These are phyloP conservation scores for Homarus gammarus DNA, from an alignment of 2,888 invertebrate genomes.

Conservation along the genomic window DNA sequence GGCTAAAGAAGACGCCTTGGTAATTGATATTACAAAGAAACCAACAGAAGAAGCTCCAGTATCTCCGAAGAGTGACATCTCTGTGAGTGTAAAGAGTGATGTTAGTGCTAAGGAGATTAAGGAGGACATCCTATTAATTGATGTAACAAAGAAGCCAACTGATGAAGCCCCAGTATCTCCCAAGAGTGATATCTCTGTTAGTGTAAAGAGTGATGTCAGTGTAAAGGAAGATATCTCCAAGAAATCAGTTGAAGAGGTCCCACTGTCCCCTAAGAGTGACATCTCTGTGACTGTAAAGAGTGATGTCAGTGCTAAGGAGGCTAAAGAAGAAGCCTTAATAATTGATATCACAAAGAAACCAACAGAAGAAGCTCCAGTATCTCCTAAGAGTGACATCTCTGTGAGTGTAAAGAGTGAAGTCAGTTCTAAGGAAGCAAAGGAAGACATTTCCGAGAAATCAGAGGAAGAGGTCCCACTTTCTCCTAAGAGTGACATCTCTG, in stretches of 20 bases:
- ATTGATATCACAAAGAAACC: conserved; percentile 17
- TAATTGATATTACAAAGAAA: conserved; percentile 44
- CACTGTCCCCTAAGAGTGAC: conserved; percentile 57
- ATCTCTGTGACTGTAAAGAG: conserved; percentile 53
- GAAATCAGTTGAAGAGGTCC: conserved; percentile 13
- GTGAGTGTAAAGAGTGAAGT: not conserved
- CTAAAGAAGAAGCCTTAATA: not conserved
- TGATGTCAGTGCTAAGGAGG: conserved; percentile 25
- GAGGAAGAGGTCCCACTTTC: no score
- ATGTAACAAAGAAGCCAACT: conserved; percentile 24
- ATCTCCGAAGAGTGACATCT: conserved; percentile 33
- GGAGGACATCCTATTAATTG: conserved; percentile 2
- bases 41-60: not conserved
- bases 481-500: conserved; percentile 15
- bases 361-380: not conserved
- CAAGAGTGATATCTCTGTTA: conserved; percentile 48
- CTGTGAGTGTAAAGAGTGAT: conserved; percentile 42
- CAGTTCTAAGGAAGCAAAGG: not conserved
- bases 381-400: conserved; percentile 23
- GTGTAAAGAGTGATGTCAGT: conserved; percentile 59
- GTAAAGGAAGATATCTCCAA: conserved; percentile 11
- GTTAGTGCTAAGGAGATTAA: conserved; percentile 47
- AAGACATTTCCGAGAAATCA: no score
- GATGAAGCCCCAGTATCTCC: conserved; percentile 40
- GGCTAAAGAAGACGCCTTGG: conserved; percentile 6